Evolutionary conservation across 92 coral and sea anemone species (phyloP).

Genomic region (Plumapathes pennacea): DNA sequence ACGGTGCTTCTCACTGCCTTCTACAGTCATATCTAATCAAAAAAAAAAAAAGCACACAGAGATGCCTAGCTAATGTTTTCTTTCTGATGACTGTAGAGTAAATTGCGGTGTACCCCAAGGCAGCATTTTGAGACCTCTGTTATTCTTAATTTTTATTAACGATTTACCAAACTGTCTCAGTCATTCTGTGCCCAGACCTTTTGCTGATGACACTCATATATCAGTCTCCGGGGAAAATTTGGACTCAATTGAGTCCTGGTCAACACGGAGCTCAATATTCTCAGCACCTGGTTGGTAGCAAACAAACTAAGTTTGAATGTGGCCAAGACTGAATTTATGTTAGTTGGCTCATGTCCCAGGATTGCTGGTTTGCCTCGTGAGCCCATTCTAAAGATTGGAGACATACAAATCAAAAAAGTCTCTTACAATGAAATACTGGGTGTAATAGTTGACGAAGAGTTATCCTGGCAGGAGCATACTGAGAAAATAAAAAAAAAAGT

Average conservation of each 20-base stretch:
- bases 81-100: constrained; percentile 14
- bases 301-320: background rate
- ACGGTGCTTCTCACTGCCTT: too few relatives aligned
- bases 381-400: constrained; percentile 2
- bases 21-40: too few relatives aligned
- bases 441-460: background rate
- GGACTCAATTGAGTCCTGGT: constrained; percentile 9
- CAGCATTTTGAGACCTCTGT: constrained; percentile 25
- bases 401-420: background rate
- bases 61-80: too few relatives aligned
- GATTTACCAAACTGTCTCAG: background rate
- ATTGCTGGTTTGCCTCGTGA: background rate
- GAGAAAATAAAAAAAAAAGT: background rate
- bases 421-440: background rate
- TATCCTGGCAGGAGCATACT: background rate
- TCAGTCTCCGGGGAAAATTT: constrained; percentile 4
- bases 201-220: constrained; percentile 21
- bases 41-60: too few relatives aligned
- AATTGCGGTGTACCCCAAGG: constrained; percentile 46
- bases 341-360: background rate
- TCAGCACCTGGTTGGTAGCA: background rate
- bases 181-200: constrained; percentile 2
- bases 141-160: constrained; percentile 7
- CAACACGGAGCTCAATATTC: background rate
- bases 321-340: constrained; percentile 3